Evolutionary conservation across 2,888 invertebrate species (phyloP).

Genomic region (Eutolmus rufibarbis): DNA sequence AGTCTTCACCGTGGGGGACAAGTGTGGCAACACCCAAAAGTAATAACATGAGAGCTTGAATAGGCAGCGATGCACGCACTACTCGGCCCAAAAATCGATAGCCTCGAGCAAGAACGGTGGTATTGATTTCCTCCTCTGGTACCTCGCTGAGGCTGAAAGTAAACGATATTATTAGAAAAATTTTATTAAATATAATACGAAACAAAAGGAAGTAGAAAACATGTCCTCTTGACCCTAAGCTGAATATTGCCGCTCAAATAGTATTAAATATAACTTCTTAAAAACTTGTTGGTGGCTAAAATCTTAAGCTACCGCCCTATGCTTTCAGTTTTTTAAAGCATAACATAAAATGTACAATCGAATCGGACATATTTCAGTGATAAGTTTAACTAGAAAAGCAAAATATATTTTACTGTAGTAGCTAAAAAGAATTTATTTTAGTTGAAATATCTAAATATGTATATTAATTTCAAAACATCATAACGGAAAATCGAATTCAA

Average conservation of each 20-base stretch:
- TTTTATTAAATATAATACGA: not conserved
- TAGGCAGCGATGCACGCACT: constrained; percentile 88
- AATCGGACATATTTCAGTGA: no score
- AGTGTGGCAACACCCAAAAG: constrained; percentile 92
- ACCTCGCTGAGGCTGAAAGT: constrained; percentile 54
- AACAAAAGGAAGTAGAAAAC: not conserved
- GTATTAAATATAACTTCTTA: no score
- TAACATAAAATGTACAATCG: no score
- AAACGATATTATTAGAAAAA: not conserved
- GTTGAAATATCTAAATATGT: no score
- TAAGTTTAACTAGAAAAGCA: no score
- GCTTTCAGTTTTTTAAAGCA: no score
- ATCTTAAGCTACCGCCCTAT: no score
- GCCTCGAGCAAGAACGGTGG: constrained; percentile 75
- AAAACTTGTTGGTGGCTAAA: no score
- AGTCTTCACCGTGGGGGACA: constrained; percentile 85
- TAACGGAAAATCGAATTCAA: no score
- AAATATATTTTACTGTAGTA: no score
- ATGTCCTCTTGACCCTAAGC: not conserved
- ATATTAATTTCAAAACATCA: no score
- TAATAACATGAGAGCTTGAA: constrained; percentile 92
- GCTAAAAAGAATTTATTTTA: no score
- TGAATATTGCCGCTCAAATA: not conserved
- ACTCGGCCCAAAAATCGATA: constrained; percentile 89
- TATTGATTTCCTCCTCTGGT: constrained; percentile 67